Conservation (phyloP, 2,797 vertebrate species). For the Ptychadena robeensis region DNA sequence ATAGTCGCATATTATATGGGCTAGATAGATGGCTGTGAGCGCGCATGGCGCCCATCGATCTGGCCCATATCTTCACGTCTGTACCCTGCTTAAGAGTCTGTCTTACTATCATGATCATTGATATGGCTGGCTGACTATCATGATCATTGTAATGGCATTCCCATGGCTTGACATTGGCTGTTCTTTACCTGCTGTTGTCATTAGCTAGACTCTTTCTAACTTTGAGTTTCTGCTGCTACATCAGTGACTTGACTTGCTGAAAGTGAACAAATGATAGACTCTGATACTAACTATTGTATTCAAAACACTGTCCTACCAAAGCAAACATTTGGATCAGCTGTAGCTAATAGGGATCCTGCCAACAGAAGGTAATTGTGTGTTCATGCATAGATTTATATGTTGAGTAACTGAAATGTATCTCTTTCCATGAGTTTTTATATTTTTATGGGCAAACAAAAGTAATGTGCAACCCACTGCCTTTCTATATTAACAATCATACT, state of each 20-base stretch:
- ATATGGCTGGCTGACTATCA: neutral
- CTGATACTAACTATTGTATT: too few relatives aligned
- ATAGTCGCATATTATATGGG: too few relatives aligned
- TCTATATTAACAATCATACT: conserved; percentile 36
- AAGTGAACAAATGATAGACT: neutral
- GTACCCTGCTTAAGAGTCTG: too few relatives aligned
- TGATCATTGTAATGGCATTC: neutral
- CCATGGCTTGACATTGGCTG: neutral
- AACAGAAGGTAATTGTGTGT: neutral
- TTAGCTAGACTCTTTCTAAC: neutral
- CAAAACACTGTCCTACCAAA: too few relatives aligned
- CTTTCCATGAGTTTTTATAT: neutral
- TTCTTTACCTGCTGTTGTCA: neutral
- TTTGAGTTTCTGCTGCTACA: too few relatives aligned
- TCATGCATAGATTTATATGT: neutral
- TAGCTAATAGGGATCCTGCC: too few relatives aligned
- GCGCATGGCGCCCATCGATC: too few relatives aligned
- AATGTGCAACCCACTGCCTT: neutral
- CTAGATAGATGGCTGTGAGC: too few relatives aligned
- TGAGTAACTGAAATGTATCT: neutral
- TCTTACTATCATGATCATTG: too few relatives aligned
- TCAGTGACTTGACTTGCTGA: neutral
- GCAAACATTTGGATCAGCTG: too few relatives aligned
- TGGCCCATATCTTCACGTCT: too few relatives aligned
- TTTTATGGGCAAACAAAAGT: neutral